Evolutionary conservation across 2,888 invertebrate species (phyloP).

Genomic region (Rhagophthalmus giganteus): DNA sequence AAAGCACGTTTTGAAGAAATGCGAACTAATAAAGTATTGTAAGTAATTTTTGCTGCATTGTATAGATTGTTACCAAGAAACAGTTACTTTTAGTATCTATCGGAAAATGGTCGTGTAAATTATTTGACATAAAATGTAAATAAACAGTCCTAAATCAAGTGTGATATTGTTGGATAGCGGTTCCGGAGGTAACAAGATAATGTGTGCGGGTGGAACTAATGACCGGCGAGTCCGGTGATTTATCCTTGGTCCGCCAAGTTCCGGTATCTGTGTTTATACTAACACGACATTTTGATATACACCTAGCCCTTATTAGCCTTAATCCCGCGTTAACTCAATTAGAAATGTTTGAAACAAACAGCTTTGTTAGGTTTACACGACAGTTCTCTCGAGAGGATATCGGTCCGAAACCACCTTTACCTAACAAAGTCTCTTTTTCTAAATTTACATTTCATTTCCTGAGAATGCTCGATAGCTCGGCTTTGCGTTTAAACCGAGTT

Average conservation of each 20-base stretch:
- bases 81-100: too few relatives aligned
- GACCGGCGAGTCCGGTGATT: slow-evolving; percentile 56
- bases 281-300: slow-evolving; percentile 52
- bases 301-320: slow-evolving; percentile 52
- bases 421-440: too few relatives aligned
- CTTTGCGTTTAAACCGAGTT: too few relatives aligned
- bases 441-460: too few relatives aligned
- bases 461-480: too few relatives aligned
- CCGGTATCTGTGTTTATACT: slow-evolving; percentile 52
- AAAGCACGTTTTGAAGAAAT: background rate
- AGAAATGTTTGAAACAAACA: slow-evolving; percentile 42
- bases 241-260: slow-evolving; percentile 49
- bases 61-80: too few relatives aligned
- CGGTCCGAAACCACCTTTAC: slow-evolving; percentile 5
- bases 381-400: slow-evolving; percentile 13
- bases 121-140: slow-evolving; percentile 35
- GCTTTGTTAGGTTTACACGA: slow-evolving; percentile 26
- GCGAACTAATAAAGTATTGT: background rate
- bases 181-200: slow-evolving; percentile 52
- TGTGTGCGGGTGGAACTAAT: slow-evolving; percentile 54
- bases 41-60: too few relatives aligned
- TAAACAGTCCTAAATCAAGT: slow-evolving; percentile 43
- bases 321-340: slow-evolving; percentile 52
- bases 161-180: slow-evolving; percentile 42
- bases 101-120: slow-evolving; percentile 1